Evolutionary conservation across 2,888 invertebrate genomes (phyloP), one percentile per base, ranked within the genome.

Genomic region (Scaptomyza polygonia): DNA sequence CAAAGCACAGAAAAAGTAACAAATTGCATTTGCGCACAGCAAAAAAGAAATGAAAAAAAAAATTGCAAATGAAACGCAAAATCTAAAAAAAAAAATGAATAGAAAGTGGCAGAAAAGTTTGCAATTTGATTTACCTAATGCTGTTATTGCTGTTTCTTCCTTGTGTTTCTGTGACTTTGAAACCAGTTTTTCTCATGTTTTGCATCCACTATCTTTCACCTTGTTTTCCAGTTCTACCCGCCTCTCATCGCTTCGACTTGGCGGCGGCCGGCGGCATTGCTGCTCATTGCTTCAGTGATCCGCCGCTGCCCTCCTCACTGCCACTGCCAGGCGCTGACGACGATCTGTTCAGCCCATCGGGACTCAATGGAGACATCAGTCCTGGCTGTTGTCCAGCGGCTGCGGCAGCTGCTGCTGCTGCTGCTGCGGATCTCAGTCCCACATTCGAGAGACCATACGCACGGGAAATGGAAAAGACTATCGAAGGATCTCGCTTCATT

Each of bases 401-500:
- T 9, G 80, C 83, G 5, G 80, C 81, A 3, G 82, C 73, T 4
- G 77, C 77, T 9, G 76, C 77, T 14, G 71, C 75, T 8, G 84
- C 80, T 14, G 80, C 80, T 9, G 83, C 87, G 49, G 95, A 94
- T 87, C 93, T 93, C 57, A 96, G 96, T 92, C 96, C 96, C 73
- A 95, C 96, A 86, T 95, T 96, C 91, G 96, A 97, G 88, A 96
- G 96, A 92, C 95, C 96, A 71, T 95, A 94, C 84, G 94, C 96
- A 79, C 94, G 96, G 91, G 96, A 96, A 92, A 95, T 97, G 94
- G 97, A 97, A 92, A 97, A 97, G 92, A 97, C 97, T 88, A 95
- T 97, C 92, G 96, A 97, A 91, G 97, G 97, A 86, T 97, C 97
- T 79, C 95, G 96, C 89, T 98, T 98, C 92, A 97, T 98, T 93